Conservation (phyloP, 2,797 vertebrate genomes). For the Cirrhinus mrigala region DNA sequence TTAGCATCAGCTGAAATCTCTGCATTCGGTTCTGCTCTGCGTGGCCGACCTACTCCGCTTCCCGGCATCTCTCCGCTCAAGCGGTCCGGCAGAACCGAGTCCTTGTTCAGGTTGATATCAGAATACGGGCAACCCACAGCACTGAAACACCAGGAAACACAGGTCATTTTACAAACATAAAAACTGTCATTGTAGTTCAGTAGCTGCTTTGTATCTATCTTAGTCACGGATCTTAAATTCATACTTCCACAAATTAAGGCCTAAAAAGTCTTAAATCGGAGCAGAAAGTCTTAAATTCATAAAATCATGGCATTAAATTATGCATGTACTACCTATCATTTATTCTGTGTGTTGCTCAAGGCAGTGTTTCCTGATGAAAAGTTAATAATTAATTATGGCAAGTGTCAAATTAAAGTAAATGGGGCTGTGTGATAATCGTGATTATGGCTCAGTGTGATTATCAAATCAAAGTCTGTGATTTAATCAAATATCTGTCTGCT, state of each 20-base stretch:
- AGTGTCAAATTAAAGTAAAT: background rate
- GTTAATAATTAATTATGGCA: background rate
- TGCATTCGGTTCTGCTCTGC: constrained; percentile 74
- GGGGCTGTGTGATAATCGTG: background rate
- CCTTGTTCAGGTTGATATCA: constrained; percentile 85
- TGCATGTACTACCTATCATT: background rate
- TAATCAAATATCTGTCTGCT: background rate
- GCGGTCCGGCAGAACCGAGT: constrained; percentile 82
- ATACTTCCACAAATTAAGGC: background rate
- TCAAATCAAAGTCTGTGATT: background rate
- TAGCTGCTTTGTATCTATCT: background rate
- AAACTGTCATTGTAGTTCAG: background rate
- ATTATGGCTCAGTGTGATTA: no score
- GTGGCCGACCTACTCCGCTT: constrained; percentile 72
- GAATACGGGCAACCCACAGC: constrained; percentile 85
- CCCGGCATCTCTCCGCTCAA: constrained; percentile 82
- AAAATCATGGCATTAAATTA: background rate
- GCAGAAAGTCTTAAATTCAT: background rate
- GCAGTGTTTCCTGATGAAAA: background rate
- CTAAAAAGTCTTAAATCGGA: background rate
- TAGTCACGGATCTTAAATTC: background rate
- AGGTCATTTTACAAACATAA: background rate
- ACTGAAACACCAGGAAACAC: constrained; percentile 64
- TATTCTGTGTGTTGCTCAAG: background rate
- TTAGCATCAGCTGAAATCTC: constrained; percentile 70